Conservation (phyloP, 2,113 vertebrate species). For the Dicerorhinus sumatrensis region DNA sequence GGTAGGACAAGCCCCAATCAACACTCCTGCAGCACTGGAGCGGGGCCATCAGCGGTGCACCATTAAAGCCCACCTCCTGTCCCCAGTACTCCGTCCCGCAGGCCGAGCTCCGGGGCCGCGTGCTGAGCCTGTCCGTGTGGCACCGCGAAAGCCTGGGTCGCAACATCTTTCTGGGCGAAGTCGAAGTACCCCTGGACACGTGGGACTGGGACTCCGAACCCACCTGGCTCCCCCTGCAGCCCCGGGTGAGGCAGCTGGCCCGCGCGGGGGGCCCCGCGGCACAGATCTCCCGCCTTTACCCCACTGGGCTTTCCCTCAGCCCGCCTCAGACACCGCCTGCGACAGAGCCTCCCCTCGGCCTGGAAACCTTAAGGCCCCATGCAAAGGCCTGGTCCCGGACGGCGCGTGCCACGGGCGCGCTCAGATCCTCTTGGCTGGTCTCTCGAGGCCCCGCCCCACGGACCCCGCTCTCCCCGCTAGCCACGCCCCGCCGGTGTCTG, state of each 20-base stretch:
- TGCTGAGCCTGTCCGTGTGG: constrained; percentile 97
- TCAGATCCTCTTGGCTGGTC: background rate
- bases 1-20: background rate
- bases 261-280: no score
- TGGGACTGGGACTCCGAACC: constrained; percentile 94
- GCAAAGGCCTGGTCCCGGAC: background rate
- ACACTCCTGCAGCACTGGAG: background rate
- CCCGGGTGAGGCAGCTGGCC: constrained; percentile 88
- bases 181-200: constrained; percentile 90
- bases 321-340: no score
- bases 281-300: background rate
- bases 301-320: background rate
- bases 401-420: fast-evolving
- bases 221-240: constrained; percentile 92
- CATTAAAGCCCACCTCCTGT: background rate
- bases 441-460: background rate
- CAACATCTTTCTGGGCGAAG: constrained; percentile 97
- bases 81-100: constrained; percentile 93
- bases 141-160: constrained; percentile 93
- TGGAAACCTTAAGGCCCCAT: fast-evolving
- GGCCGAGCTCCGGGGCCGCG: constrained; percentile 91
- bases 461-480: fast-evolving
- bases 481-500: fast-evolving
- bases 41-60: background rate
- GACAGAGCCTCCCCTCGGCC: background rate